Base-by-base conservation (phyloP, 2,797 vertebrate genomes). In the Remorina albescens region DNA sequence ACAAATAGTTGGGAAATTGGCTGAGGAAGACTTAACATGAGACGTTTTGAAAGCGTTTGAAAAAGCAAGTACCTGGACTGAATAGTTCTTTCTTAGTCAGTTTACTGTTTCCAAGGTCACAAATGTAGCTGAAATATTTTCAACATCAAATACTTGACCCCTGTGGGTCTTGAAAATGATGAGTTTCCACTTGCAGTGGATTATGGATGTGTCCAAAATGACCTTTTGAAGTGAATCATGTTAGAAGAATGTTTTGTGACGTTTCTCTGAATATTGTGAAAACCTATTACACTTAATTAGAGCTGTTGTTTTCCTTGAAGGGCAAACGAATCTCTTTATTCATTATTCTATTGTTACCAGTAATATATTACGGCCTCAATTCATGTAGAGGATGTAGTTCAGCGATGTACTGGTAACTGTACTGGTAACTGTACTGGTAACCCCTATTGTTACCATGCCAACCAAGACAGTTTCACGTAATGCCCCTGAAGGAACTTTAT, bases 291-390 rank as follows among this genome's bases (percentile, higher is more conserved):
- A 12, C 47, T 30, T 51, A 2, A 23, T 23, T 57, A 5, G 1
- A 32, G 16, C 18, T 5, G 5, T 21, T 25, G 21, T 34, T 12
- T 10, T 47, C 36, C 2, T 34, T 36, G 21, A 19, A 4, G 1
- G 19, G 0, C 0, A 0, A 30, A 41, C 6, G n/a, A 2, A 23
- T 5, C 13, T 5, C 6, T 9, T 56, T 46, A 19, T n/a, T n/a
- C 19, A 56, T 25, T 16, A 19, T 8, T 12, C 8, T 57, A 34
- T 28, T 56, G 36, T 26, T 19, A 13, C 54, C 19, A 32, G 28
- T 28, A 44, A 51, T 28, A 44, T 21, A 28, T 26, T 65, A 50
- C 56, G 60, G 26, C 34, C 30, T 57, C 44, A 5, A 39, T 26
- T 64, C 36, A 60, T 47, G 63, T 50, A 37, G 21, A 32, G 30